These are phyloP conservation scores for Acanthurus lineatus DNA, from an alignment of 2,797 vertebrate genomes.

Conservation along the genomic window DNA sequence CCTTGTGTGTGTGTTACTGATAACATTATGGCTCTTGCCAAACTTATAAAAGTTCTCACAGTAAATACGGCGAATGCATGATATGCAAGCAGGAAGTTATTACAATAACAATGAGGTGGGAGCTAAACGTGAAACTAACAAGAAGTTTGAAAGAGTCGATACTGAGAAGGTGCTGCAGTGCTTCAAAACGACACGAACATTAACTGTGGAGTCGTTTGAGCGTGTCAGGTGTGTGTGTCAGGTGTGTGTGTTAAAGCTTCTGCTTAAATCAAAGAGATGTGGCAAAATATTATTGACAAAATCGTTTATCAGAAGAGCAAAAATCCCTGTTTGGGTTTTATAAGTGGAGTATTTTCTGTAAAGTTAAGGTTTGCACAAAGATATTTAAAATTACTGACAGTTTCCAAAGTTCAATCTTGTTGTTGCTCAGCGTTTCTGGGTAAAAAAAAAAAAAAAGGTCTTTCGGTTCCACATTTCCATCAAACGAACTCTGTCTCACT, in stretches of 20 bases:
- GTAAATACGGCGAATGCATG: conserved; percentile 47
- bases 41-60: conserved; percentile 64
- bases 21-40: conserved; percentile 65
- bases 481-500: background rate
- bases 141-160: background rate
- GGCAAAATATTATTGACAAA: background rate
- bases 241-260: no score
- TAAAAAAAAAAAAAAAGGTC: no score
- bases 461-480: background rate
- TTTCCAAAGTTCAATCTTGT: background rate
- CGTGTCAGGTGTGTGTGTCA: background rate
- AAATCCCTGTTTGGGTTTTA: background rate
- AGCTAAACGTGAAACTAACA: conserved; percentile 10
- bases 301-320: background rate
- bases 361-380: background rate
- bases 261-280: no score
- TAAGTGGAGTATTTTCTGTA: background rate
- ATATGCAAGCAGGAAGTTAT: conserved; percentile 33
- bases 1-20: conserved; percentile 71
- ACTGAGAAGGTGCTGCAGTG: background rate
- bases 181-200: background rate
- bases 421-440: background rate
- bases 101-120: conserved; percentile 14
- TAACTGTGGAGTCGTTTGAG: background rate
- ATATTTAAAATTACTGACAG: background rate